Percentiles rank a stretch among this genome's conserved stretches.
These are phyloP conservation scores for Lutjanus argentimaculatus DNA, from an alignment of 2,797 vertebrate genomes.

Conservation along the genomic window DNA sequence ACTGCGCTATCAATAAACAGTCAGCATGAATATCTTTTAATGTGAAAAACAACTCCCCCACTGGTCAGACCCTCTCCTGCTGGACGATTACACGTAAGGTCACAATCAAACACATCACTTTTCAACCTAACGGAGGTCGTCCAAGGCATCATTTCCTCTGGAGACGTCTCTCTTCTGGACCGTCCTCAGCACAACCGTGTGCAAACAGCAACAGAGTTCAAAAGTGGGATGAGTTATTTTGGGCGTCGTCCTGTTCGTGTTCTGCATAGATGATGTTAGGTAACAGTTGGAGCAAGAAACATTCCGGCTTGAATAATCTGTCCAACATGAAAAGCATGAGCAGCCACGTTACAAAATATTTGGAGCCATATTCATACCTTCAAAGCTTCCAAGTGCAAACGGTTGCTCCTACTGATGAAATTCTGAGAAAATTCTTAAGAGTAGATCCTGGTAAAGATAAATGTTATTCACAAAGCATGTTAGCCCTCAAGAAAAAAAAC, in stretches of 20 bases:
- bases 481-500: no score
- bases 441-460: no score
- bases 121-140: conserved; percentile 26
- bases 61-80: background rate
- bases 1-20: conserved; percentile 4
- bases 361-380: no score
- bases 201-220: background rate
- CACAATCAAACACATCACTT: conserved; percentile 31
- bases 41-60: conserved; percentile 26
- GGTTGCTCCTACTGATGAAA: no score
- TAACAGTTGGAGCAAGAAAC: background rate
- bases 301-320: background rate
- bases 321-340: background rate
- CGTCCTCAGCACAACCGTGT: background rate
- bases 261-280: background rate
- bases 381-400: no score
- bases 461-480: no score
- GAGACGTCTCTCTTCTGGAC: conserved; percentile 4
- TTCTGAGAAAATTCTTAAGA: no score
- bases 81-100: conserved; percentile 37
- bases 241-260: background rate
- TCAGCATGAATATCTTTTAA: conserved; percentile 27
- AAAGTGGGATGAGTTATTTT: conserved; percentile 15
- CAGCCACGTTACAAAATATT: background rate
- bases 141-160: conserved; percentile 2